phyloP scores from a whole-genome alignment of 2,113 vertebrate species.

The Nycticebus coucang region DNA sequence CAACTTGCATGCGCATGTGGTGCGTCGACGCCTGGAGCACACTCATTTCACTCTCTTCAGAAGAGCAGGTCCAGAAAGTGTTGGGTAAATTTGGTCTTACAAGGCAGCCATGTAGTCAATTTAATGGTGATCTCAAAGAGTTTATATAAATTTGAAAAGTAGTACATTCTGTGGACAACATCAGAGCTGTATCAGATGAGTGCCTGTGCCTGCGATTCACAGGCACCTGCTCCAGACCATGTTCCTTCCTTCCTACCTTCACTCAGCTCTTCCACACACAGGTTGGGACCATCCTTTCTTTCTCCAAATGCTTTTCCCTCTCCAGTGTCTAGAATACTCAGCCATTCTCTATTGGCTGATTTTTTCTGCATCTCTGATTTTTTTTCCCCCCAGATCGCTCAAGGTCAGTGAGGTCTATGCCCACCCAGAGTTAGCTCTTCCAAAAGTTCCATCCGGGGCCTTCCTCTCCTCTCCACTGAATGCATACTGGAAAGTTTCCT shows the following conservation, averaged over 20 bases:
- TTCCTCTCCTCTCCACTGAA: too few species aligned
- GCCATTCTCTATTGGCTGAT: neutral
- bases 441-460: neutral
- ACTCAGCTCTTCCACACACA: neutral
- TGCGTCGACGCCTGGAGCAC: neutral
- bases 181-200: neutral
- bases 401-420: neutral
- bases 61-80: neutral
- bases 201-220: neutral
- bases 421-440: neutral
- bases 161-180: neutral
- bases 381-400: neutral
- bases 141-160: neutral
- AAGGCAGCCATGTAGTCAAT: neutral
- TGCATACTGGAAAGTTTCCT: neutral
- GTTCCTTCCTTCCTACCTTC: neutral
- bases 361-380: neutral
- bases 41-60: neutral
- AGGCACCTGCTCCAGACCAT: neutral
- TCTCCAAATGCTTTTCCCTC: neutral
- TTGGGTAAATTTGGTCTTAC: neutral
- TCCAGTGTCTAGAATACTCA: rapidly evolving
- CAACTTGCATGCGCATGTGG: rapidly evolving
- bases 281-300: neutral
- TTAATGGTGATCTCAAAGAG: neutral